Conservation (phyloP, 2,113 vertebrate genomes). For the Crotalus viridis region DNA sequence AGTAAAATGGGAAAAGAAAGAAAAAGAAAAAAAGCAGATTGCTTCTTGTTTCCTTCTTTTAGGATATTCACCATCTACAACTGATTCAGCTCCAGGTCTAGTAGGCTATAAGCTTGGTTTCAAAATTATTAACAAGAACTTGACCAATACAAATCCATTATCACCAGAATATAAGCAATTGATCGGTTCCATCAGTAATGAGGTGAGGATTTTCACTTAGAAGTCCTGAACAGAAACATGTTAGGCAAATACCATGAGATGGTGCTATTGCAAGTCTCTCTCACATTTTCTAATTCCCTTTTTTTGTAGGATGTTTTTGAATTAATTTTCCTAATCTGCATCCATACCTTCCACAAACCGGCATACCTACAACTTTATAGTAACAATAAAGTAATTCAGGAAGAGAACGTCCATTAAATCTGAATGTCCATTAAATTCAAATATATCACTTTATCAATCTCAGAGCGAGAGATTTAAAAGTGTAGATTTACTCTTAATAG, state of each 20-base stretch:
- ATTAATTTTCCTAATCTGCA: not conserved
- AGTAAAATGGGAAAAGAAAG: not conserved
- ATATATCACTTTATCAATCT: not conserved
- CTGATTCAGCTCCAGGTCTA: not conserved
- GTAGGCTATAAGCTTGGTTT: constrained; percentile 64
- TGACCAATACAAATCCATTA: constrained; percentile 53
- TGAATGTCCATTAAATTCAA: not conserved
- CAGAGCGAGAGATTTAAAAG: not conserved
- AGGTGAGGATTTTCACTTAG: constrained; percentile 55
- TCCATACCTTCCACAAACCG: not conserved
- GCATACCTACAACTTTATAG: not conserved
- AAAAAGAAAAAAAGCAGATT: not conserved
- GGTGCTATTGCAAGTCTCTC: not conserved
- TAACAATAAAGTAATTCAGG: not conserved
- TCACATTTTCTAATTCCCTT: not conserved
- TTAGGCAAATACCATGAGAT: not conserved
- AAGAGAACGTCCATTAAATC: not conserved
- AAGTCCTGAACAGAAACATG: not conserved
- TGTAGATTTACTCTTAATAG: not conserved
- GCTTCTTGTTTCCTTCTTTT: not conserved
- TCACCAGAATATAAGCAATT: constrained; percentile 59
- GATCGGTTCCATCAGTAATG: constrained; percentile 52
- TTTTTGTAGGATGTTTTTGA: not conserved
- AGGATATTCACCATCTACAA: constrained; percentile 10
- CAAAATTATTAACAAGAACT: constrained; percentile 66